Evolutionary conservation across 2,888 invertebrate genomes (phyloP).

Genomic region (Dicyrtoma fusca): DNA sequence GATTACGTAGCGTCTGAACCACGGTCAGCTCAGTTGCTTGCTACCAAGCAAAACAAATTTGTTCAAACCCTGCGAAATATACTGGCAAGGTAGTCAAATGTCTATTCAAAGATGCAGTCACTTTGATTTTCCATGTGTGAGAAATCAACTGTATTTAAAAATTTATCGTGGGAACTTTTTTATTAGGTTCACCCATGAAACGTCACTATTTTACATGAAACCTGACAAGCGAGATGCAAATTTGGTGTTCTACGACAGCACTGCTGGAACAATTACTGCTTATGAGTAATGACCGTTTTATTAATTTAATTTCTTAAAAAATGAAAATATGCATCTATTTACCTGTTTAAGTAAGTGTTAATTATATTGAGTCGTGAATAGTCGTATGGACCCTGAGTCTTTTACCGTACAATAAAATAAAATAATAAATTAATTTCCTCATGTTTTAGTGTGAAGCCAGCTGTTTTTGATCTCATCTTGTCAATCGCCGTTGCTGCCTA

Average conservation of each 20-base stretch:
- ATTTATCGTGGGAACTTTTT: conserved; percentile 1
- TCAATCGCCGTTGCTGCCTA: conserved; percentile 84
- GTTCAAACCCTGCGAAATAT: conserved; percentile 73
- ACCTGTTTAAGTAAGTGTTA: background rate
- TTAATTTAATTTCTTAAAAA: too few relatives aligned
- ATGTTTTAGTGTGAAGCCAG: conserved; percentile 86
- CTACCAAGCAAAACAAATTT: conserved; percentile 69
- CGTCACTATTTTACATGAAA: conserved; percentile 64
- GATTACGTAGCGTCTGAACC: conserved; percentile 73
- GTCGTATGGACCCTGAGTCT: too few relatives aligned
- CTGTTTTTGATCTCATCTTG: conserved; percentile 93
- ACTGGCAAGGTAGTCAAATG: conserved; percentile 63
- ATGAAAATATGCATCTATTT: too few relatives aligned
- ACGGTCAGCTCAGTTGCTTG: conserved; percentile 74
- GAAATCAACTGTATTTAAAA: background rate
- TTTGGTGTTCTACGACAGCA: conserved; percentile 84
- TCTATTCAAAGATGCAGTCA: background rate
- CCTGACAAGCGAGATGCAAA: conserved; percentile 90
- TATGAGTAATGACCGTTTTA: conserved; percentile 71
- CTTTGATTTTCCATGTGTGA: background rate
- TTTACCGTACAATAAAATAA: background rate
- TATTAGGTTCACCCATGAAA: conserved; percentile 54
- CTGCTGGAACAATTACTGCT: conserved; percentile 77
- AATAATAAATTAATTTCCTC: background rate
- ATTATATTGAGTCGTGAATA: too few relatives aligned